phyloP scores from a whole-genome alignment of 2,888 invertebrate genomes.

The Metopia argyrocephala region DNA sequence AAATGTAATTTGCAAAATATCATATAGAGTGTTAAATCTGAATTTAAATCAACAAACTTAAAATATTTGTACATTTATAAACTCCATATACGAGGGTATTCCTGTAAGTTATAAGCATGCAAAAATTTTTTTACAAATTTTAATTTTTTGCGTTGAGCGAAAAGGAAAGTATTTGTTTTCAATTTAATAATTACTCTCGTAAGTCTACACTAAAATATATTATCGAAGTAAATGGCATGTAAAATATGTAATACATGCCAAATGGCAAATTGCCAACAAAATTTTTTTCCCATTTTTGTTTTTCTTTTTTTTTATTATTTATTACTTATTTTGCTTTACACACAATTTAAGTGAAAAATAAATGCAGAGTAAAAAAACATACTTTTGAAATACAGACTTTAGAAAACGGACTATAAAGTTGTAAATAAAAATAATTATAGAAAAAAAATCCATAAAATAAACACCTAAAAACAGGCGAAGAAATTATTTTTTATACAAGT shows the following conservation, averaged over 20 bases:
- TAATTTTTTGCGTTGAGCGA: too few species aligned
- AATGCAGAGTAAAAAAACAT: too few species aligned
- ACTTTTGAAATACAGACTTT: too few species aligned
- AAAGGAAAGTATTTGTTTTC: too few species aligned
- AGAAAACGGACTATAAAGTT: too few species aligned
- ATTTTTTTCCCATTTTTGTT: conserved; percentile 24
- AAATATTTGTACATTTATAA: neutral
- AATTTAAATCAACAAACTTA: neutral
- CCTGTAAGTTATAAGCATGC: neutral
- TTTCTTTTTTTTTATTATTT: neutral
- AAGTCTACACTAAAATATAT: too few species aligned
- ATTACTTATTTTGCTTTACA: too few species aligned
- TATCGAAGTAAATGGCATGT: conserved; percentile 33
- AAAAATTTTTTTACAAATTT: neutral
- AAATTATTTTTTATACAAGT: too few species aligned
- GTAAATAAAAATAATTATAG: too few species aligned
- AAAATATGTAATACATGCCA: conserved; percentile 45
- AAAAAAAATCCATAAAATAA: too few species aligned
- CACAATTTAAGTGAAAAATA: conserved; percentile 37
- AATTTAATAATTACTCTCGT: too few species aligned
- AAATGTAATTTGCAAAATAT: neutral
- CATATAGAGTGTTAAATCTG: conserved; percentile 27
- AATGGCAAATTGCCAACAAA: conserved; percentile 56
- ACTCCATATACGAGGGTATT: neutral
- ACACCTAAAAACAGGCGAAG: too few species aligned